Conservation (phyloP, 2,797 vertebrate genomes). For the Pseudomugil gertrudae region DNA sequence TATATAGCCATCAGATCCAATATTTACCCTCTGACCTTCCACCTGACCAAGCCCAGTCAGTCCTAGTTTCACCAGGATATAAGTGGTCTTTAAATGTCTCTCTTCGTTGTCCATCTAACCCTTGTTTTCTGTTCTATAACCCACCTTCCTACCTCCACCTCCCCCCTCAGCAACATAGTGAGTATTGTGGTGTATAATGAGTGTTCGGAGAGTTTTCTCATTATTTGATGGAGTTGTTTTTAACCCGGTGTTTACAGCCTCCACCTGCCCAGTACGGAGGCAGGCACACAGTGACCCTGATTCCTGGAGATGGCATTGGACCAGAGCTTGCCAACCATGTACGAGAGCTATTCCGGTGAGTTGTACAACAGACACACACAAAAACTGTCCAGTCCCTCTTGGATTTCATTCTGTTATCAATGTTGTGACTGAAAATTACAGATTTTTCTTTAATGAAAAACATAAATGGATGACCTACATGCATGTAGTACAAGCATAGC, state of each 20-base stretch:
- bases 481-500: too few relatives aligned
- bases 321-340: slow-evolving; percentile 90
- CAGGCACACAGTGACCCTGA: slow-evolving; percentile 92
- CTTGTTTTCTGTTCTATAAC: not conserved
- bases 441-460: too few relatives aligned
- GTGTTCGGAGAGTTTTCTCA: not conserved
- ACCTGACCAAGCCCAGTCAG: not conserved
- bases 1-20: not conserved
- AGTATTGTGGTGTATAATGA: not conserved
- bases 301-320: slow-evolving; percentile 94
- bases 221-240: not conserved
- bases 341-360: not conserved
- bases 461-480: too few relatives aligned
- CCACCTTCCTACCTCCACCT: not conserved
- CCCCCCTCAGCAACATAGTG: not conserved
- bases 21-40: not conserved
- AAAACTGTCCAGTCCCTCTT: too few relatives aligned
- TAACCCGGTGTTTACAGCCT: slow-evolving; percentile 81
- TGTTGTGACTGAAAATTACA: too few relatives aligned
- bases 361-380: too few relatives aligned
- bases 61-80: not conserved
- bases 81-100: not conserved
- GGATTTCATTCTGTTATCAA: too few relatives aligned
- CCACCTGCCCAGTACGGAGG: slow-evolving; percentile 96
- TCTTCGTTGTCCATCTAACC: not conserved